A percentile compares a stretch with the other conserved stretches of the same genome.
These are phyloP conservation scores for Octodonta nipae DNA, from an alignment of 2,888 invertebrate species.

Conservation along the genomic window DNA sequence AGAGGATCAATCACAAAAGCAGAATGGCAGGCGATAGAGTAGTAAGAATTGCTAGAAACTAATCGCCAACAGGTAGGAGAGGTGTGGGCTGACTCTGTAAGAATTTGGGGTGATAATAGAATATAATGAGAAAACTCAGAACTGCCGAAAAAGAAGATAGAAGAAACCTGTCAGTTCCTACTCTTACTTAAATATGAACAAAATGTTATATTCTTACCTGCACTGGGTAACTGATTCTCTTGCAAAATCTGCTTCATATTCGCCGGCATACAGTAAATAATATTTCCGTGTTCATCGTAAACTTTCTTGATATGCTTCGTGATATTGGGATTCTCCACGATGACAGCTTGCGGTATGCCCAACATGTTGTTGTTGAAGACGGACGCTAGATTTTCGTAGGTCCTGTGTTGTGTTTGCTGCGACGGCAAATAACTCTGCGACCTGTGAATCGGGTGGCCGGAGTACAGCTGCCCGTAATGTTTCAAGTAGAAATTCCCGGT, in stretches of 20 bases:
- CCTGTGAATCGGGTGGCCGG: conserved; percentile 29
- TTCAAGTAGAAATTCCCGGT: conserved; percentile 49
- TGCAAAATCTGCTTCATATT: conserved; percentile 35
- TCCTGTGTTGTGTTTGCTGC: conserved; percentile 41
- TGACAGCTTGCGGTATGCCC: conserved; percentile 32
- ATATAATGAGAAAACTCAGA: no score
- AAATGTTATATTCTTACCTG: conserved; percentile 12
- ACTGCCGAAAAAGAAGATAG: no score
- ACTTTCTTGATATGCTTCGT: conserved; percentile 47
- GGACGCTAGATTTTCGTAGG: conserved; percentile 41
- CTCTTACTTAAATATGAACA: neutral
- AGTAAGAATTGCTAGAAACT: no score
- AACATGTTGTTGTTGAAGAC: conserved; percentile 37
- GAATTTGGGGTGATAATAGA: no score
- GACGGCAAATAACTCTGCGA: conserved; percentile 34
- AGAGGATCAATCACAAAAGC: no score
- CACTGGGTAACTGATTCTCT: conserved; percentile 33
- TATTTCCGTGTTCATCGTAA: conserved; percentile 48
- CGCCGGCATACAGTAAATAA: conserved; percentile 50
- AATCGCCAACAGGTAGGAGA: no score
- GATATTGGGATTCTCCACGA: conserved; percentile 46
- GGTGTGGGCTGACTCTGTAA: no score
- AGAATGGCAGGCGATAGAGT: no score
- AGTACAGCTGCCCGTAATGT: conserved; percentile 23
- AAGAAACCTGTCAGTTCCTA: no score